Evolutionary conservation across 2,888 invertebrate genomes (phyloP).

Genomic region (Lepidocyrtinus sp.): DNA sequence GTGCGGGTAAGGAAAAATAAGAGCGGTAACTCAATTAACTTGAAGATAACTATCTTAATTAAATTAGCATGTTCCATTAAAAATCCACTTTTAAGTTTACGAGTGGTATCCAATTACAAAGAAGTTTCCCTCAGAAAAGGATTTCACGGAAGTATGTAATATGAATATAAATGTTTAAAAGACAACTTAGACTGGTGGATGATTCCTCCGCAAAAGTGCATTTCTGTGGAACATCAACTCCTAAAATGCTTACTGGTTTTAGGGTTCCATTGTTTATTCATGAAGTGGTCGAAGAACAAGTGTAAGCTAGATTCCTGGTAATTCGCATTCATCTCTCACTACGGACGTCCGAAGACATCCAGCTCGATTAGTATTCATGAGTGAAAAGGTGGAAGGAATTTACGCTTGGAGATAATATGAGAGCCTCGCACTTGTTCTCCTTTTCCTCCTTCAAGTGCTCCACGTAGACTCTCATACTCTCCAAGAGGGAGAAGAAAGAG

Average conservation of each 20-base stretch:
- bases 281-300: conserved; percentile 5
- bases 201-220: too few species aligned
- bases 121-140: too few species aligned
- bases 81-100: neutral
- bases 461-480: neutral
- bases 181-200: too few species aligned
- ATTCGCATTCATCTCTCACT: neutral
- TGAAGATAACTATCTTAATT: conserved; percentile 1
- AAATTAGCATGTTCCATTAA: neutral
- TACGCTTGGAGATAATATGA: conserved; percentile 22
- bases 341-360: neutral
- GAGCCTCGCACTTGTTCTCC: conserved; percentile 25
- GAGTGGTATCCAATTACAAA: too few species aligned
- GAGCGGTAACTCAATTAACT: conserved; percentile 58
- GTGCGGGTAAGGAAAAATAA: neutral
- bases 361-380: conserved; percentile 54
- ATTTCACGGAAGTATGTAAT: too few species aligned
- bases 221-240: too few species aligned
- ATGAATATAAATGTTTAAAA: too few species aligned
- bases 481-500: too few species aligned
- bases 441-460: conserved; percentile 22
- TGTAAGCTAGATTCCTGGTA: neutral
- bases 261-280: conserved; percentile 16
- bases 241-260: too few species aligned
- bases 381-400: conserved; percentile 30